Evolutionary conservation across 2,888 invertebrate genomes (phyloP).

Genomic region (Neoscelio sp.): DNA sequence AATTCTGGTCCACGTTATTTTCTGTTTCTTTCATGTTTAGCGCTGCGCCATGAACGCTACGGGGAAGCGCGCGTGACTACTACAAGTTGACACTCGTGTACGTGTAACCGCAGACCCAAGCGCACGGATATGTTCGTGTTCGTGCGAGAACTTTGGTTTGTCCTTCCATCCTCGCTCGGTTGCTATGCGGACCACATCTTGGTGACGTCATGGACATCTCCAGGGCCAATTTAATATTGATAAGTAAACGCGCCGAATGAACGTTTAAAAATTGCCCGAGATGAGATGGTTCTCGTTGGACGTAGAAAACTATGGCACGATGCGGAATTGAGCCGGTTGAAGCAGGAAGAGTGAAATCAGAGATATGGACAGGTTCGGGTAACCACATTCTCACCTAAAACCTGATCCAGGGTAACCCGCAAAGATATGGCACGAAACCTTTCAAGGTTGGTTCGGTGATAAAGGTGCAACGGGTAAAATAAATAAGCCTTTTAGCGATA

Average conservation of each 20-base stretch:
- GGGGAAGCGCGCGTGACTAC: constrained; percentile 30
- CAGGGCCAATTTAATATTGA: constrained; percentile 79
- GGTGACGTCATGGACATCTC: constrained; percentile 78
- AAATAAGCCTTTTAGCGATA: background rate
- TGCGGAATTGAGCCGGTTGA: background rate
- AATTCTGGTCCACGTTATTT: constrained; percentile 44
- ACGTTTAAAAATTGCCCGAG: constrained; percentile 6
- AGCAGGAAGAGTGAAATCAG: constrained; percentile 42
- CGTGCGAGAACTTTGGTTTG: constrained; percentile 30
- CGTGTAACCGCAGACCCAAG: constrained; percentile 20
- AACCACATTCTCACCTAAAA: constrained; percentile 53
- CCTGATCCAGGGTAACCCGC: constrained; percentile 30
- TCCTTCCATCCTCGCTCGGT: constrained; percentile 70
- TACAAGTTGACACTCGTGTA: background rate
- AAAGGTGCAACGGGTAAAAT: background rate
- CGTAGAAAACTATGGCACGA: background rate
- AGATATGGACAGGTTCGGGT: constrained; percentile 26
- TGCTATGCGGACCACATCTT: constrained; percentile 77
- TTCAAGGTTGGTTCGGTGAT: background rate
- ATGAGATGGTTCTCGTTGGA: background rate
- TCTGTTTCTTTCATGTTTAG: constrained; percentile 57
- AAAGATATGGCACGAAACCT: constrained; percentile 21
- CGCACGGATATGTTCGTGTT: background rate
- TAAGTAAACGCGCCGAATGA: constrained; percentile 74
- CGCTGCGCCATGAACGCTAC: constrained; percentile 47